phyloP scores from a whole-genome alignment of 2,888 invertebrate species.

The Alviniconcha strummeri region DNA sequence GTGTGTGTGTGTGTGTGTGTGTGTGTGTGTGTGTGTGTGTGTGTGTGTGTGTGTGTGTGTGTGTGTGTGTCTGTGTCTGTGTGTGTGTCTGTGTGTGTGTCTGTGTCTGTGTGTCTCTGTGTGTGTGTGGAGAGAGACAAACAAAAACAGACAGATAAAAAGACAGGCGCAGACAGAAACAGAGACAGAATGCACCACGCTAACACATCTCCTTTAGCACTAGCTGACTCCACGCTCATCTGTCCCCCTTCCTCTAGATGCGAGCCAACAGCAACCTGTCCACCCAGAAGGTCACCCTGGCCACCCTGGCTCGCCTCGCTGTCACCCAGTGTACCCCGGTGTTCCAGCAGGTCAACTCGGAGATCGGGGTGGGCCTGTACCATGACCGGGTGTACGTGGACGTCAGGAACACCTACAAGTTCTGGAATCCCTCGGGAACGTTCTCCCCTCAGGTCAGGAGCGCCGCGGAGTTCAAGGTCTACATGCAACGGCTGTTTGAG shows the following conservation, averaged over 20 bases:
- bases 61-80: too few species aligned
- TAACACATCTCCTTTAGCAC: too few species aligned
- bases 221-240: background rate
- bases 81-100: too few species aligned
- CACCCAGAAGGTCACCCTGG: conserved; percentile 19
- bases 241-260: conserved; percentile 40
- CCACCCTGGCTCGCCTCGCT: conserved; percentile 45
- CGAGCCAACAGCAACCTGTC: conserved; percentile 8
- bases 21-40: too few species aligned
- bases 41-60: too few species aligned
- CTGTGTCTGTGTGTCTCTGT: too few species aligned
- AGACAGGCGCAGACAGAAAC: too few species aligned
- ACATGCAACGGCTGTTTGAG: conserved; percentile 41
- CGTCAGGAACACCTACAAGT: conserved; percentile 42
- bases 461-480: conserved; percentile 36
- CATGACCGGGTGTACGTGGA: conserved; percentile 53
- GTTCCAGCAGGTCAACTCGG: conserved; percentile 42
- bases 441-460: conserved; percentile 32
- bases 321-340: conserved; percentile 55
- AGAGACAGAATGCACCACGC: too few species aligned
- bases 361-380: conserved; percentile 54
- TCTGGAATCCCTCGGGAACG: conserved; percentile 33
- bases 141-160: too few species aligned
- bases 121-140: too few species aligned
- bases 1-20: too few species aligned